A percentile compares a stretch with the other conserved stretches of the same genome.
Evolutionary conservation across 2,797 vertebrate species (phyloP).

Genomic region (Gephyroberyx darwinii): DNA sequence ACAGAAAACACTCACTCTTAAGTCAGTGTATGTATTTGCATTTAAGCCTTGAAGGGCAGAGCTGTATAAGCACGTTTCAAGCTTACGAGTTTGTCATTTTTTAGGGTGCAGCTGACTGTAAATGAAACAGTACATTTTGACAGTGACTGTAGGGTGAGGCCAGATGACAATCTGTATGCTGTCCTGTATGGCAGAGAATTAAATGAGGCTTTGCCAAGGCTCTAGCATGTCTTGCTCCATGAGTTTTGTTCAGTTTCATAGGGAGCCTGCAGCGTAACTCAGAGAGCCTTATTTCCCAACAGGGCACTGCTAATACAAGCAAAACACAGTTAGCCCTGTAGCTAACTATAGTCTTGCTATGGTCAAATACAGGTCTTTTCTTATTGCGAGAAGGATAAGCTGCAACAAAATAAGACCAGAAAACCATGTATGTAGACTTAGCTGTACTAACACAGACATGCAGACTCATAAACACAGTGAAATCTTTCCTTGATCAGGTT

Average conservation of each 20-base stretch:
- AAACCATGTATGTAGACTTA: background rate
- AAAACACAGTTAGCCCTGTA: constrained; percentile 1
- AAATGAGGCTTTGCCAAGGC: constrained; percentile 2
- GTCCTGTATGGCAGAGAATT: constrained; percentile 4
- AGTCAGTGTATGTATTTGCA: background rate
- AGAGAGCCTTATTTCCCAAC: constrained; percentile 7
- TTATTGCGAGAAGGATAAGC: too few species aligned
- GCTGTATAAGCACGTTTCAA: background rate
- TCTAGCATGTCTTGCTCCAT: background rate
- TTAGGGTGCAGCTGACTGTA: background rate
- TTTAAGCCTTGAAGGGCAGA: background rate
- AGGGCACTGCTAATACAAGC: background rate
- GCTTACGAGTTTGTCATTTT: too few species aligned
- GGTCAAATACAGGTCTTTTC: background rate
- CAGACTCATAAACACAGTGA: constrained; percentile 9
- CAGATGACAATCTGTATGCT: constrained; percentile 6
- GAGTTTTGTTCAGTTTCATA: background rate
- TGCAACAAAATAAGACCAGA: constrained; percentile 1
- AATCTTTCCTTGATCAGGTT: constrained; percentile 9
- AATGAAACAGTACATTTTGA: background rate
- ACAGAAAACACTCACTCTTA: background rate
- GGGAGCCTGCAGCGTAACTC: background rate
- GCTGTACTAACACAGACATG: background rate
- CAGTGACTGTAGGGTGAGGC: constrained; percentile 9
- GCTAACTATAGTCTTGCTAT: background rate